Conservation (phyloP, 2,113 vertebrate species). For the Mus pahari region DNA sequence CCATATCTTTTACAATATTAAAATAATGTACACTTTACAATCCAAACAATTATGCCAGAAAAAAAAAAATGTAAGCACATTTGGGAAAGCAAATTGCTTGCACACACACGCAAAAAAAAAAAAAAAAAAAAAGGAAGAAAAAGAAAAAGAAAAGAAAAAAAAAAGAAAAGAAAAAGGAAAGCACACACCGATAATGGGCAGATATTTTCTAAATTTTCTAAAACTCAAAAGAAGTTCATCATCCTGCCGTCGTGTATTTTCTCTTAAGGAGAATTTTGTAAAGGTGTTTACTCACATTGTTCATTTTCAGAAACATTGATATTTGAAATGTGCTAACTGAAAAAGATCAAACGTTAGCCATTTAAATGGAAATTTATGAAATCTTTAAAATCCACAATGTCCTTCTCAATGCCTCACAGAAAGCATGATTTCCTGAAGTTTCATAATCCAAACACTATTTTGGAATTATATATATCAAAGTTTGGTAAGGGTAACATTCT, state of each 20-base stretch:
- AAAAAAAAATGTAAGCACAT: constrained; percentile 67
- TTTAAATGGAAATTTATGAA: constrained; percentile 44
- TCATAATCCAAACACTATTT: constrained; percentile 38
- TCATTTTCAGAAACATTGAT: constrained; percentile 56
- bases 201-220: constrained; percentile 80
- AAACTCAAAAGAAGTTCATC: constrained; percentile 63
- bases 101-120: constrained; percentile 38
- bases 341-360: constrained; percentile 40
- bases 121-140: constrained; percentile 19
- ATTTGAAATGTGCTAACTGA: constrained; percentile 24
- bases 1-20: constrained; percentile 70
- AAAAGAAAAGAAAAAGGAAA: constrained; percentile 41
- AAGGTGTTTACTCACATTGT: constrained; percentile 39
- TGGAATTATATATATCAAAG: constrained; percentile 47
- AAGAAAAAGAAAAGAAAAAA: constrained; percentile 34
- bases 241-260: constrained; percentile 37
- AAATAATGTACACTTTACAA: constrained; percentile 73
- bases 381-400: constrained; percentile 34
- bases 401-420: constrained; percentile 50
- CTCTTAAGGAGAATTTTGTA: constrained; percentile 37
- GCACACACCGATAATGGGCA: constrained; percentile 76
- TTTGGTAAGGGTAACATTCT: constrained; percentile 21
- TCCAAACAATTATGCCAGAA: constrained; percentile 78
- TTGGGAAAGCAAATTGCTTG: constrained; percentile 74
- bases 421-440: constrained; percentile 38